Conservation (phyloP, 2,113 vertebrate species). For the Phylloscopus trochiloides region DNA sequence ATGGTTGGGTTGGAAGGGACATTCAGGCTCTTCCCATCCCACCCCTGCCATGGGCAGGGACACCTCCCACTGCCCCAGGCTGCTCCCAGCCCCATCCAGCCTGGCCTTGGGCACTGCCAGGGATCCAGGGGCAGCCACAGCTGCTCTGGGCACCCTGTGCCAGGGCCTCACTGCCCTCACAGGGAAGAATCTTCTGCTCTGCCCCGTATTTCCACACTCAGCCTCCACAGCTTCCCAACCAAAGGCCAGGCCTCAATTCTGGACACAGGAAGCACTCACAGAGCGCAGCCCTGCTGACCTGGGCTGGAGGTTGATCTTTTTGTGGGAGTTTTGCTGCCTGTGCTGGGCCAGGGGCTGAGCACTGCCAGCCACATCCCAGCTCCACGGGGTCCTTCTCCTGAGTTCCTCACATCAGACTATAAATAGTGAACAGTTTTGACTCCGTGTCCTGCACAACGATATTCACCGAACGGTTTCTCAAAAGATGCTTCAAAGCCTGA, state of each 20-base stretch:
- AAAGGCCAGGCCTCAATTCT: background rate
- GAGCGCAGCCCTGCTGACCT: rapidly evolving
- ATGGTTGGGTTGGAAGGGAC: background rate
- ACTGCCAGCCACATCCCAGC: background rate
- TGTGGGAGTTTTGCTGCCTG: background rate
- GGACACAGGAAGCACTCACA: rapidly evolving
- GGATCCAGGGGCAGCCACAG: background rate
- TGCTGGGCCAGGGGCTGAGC: background rate
- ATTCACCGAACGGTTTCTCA: background rate
- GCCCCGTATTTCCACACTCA: background rate
- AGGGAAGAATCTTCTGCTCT: background rate
- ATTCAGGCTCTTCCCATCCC: rapidly evolving
- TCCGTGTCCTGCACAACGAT: background rate
- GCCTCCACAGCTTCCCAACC: background rate
- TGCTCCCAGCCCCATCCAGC: background rate
- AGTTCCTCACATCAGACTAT: background rate
- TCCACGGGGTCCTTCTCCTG: background rate
- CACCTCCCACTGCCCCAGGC: background rate
- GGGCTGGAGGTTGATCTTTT: background rate
- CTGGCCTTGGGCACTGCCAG: background rate
- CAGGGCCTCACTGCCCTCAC: background rate
- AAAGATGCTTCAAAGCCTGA: conserved; percentile 21
- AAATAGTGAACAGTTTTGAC: background rate
- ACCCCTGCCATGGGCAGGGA: background rate
- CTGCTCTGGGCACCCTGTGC: background rate